Base-by-base conservation (phyloP, 2,113 vertebrate species). In the Mesoclemmys tuberculata region DNA sequence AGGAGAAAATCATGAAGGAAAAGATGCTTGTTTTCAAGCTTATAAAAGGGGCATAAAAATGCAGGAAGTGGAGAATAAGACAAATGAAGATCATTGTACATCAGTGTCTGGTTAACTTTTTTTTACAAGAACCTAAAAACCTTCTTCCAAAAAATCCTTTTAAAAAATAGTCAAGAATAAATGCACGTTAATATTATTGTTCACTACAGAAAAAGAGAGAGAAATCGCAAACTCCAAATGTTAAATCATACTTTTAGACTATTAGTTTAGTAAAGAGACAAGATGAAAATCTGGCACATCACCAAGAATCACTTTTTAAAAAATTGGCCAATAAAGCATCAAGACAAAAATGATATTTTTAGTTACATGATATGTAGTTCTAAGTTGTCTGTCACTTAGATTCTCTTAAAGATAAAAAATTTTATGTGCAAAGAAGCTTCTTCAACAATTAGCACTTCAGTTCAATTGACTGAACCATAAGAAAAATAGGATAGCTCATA, bases 201-300 rank as follows among this genome's bases (percentile, higher is more conserved):
- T 82, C 46, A 41, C 48, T 78, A 38, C 75, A 71, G n/a, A 29
- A 52, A 31, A 80, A n/a, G 49, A 52, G 22, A 48, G 26, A 58
- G 52, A 74, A 49, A 51, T 12, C 48, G 16, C 31, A 81, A 27
- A 55, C 8, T 81, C 22, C 13, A 13, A 89, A 68, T 49, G 5
- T 14, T 5, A 1, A 1, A 0, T 5, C 19, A 5, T 24, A 1
- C 38, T 78, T 83, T 81, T 82, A 46, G 3, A 0, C 1, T 41
- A 3, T 58, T 2, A 0, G 1, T 31, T 31, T 54, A 87, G 44
- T 55, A 49, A 90, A 68, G 10, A 13, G 56, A 80, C 51, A 13
- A 4, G 64, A 12, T 46, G 80, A 74, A 46, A 5, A 1, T 38
- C 6, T 6, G 74, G 41, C 13, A 26, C 3, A 26, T 84, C 16